Evolutionary conservation across 2,888 invertebrate genomes (phyloP).

Genomic region (Nephrotoma appendiculata): DNA sequence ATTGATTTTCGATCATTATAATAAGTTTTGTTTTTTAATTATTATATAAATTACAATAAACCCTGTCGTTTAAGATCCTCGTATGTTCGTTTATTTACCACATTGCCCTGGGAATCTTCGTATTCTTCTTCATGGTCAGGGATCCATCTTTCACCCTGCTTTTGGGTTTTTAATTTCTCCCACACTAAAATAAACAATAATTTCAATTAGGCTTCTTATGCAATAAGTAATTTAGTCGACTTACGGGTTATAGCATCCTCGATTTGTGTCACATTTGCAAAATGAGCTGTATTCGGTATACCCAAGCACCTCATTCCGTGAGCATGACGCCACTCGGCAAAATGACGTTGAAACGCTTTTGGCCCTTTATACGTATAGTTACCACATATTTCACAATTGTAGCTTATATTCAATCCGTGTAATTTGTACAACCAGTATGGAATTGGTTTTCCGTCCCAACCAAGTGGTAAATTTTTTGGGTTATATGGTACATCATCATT

Average conservation of each 20-base stretch:
- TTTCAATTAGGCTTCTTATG: background rate
- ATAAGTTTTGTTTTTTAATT: background rate
- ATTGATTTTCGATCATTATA: background rate
- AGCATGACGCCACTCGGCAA: conserved; percentile 83
- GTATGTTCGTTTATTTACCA: conserved; percentile 94
- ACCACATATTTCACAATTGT: conserved; percentile 98
- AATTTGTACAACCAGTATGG: conserved; percentile 99
- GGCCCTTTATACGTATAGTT: conserved; percentile 98
- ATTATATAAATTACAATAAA: conserved; percentile 47
- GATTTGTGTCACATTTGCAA: conserved; percentile 98
- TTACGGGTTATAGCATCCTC: conserved; percentile 89
- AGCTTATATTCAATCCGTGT: conserved; percentile 96
- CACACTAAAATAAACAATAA: conserved; percentile 52
- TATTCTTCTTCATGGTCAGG: conserved; percentile 97
- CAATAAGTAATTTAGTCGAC: conserved; percentile 23
- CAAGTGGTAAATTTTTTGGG: conserved; percentile 96
- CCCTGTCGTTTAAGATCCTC: conserved; percentile 98
- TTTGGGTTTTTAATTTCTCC: conserved; percentile 93
- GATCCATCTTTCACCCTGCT: conserved; percentile 90
- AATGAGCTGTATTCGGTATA: conserved; percentile 99
- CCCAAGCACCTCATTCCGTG: conserved; percentile 97
- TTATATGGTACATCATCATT: conserved; percentile 96
- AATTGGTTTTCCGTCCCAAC: conserved; percentile 94
- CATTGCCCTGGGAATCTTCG: conserved; percentile 97
- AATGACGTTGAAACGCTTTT: conserved; percentile 98